Evolutionary conservation across 2,888 invertebrate genomes (phyloP).

Genomic region (Spicauda simplicius): DNA sequence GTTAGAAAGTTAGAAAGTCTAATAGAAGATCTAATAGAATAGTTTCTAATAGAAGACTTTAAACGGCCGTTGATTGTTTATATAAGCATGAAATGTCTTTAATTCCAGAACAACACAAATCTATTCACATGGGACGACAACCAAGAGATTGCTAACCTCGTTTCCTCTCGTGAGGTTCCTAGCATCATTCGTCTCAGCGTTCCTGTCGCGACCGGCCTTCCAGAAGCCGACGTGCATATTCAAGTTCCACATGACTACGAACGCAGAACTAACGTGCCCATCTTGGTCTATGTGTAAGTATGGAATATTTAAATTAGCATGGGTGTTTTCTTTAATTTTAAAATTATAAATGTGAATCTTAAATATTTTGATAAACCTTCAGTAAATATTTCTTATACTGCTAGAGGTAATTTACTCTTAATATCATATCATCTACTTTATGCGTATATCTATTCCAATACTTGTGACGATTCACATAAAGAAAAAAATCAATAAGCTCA

Average conservation of each 20-base stretch:
- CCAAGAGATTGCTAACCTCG: constrained; percentile 74
- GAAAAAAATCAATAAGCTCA: too few species aligned
- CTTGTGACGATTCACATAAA: not conserved
- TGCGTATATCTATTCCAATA: not conserved
- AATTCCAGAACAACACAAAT: constrained; percentile 63
- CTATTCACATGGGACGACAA: constrained; percentile 88
- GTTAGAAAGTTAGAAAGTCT: too few species aligned
- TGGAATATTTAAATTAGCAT: not conserved
- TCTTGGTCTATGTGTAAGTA: constrained; percentile 93
- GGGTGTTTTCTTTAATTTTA: not conserved
- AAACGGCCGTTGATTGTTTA: too few species aligned
- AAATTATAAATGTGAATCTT: not conserved
- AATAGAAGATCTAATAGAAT: too few species aligned
- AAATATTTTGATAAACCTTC: not conserved
- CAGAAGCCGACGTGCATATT: constrained; percentile 89
- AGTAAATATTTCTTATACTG: too few species aligned
- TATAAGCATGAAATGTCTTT: too few species aligned
- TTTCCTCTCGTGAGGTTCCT: constrained; percentile 83
- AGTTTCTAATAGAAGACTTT: too few species aligned
- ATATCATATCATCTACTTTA: too few species aligned
- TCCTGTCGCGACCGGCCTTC: constrained; percentile 85
- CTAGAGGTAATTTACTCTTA: too few species aligned
- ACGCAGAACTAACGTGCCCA: constrained; percentile 90
- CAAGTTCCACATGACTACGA: constrained; percentile 90
- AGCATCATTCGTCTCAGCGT: constrained; percentile 85